These are phyloP conservation scores for Rhipidura dahli DNA, from an alignment of 2,113 vertebrate species.

Conservation along the genomic window DNA sequence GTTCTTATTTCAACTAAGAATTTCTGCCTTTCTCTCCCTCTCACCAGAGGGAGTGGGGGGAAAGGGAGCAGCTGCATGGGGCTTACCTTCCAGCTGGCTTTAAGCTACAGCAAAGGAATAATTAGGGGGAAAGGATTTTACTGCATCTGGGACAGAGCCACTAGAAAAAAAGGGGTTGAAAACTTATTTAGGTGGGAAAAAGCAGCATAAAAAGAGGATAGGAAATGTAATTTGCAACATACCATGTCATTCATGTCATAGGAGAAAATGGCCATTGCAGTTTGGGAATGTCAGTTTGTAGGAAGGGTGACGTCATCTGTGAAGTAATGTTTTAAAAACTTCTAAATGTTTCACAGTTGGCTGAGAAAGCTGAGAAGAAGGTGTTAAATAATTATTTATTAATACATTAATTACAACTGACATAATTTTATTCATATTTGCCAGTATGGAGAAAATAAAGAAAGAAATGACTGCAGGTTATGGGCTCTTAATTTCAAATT, in stretches of 20 bases:
- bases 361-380: not conserved
- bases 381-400: not conserved
- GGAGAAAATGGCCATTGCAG: not conserved
- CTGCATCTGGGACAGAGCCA: not conserved
- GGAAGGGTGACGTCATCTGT: not conserved
- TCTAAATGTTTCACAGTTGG: not conserved
- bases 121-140: not conserved
- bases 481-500: not conserved
- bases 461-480: not conserved
- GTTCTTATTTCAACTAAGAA: not conserved
- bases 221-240: not conserved
- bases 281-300: not conserved
- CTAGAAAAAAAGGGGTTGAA: not conserved
- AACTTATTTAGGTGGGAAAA: not conserved
- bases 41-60: not conserved
- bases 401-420: not conserved
- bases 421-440: not conserved
- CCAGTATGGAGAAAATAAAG: not conserved
- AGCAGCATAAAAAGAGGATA: not conserved
- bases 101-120: not conserved
- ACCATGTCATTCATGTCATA: not conserved
- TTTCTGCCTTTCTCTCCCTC: not conserved
- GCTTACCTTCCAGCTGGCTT: not conserved
- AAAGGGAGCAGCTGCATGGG: not conserved
- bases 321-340: not conserved